Evolutionary conservation across 2,113 vertebrate species (phyloP).

Genomic region (Phyllostomus hastatus): DNA sequence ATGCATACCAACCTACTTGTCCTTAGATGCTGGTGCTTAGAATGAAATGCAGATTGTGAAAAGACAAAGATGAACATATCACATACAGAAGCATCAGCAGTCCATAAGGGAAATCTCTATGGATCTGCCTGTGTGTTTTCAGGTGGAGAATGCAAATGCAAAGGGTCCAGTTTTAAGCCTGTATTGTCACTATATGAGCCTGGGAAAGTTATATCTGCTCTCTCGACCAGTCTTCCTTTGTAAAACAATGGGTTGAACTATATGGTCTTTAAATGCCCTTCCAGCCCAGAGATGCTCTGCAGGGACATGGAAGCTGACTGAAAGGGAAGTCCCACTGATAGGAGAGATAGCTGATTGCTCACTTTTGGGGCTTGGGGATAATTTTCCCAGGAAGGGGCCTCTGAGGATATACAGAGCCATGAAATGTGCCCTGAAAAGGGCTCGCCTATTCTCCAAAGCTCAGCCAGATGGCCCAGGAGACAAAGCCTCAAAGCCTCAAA

Average conservation of each 20-base stretch:
- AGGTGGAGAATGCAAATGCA: not conserved
- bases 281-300: no score
- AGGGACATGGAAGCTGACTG: not conserved
- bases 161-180: not conserved
- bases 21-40: not conserved
- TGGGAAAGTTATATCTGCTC: not conserved
- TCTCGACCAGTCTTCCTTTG: not conserved
- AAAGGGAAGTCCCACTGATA: not conserved
- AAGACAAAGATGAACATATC: not conserved
- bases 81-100: accelerated
- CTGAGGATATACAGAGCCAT: not conserved
- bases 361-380: not conserved
- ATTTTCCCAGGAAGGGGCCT: not conserved
- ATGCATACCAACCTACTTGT: not conserved
- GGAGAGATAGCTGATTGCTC: not conserved
- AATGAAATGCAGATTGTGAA: not conserved
- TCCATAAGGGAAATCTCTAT: not conserved
- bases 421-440: not conserved
- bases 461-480: not conserved
- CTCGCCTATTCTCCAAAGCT: not conserved
- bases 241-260: not conserved
- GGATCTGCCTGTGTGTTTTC: not conserved
- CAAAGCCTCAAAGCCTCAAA: no score
- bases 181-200: not conserved
- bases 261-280: not conserved